Percentiles rank a stretch among this genome's conserved stretches.
These are phyloP conservation scores for Scolanthus callimorphus DNA, from an alignment of 92 coral and sea anemone genomes.

Conservation along the genomic window DNA sequence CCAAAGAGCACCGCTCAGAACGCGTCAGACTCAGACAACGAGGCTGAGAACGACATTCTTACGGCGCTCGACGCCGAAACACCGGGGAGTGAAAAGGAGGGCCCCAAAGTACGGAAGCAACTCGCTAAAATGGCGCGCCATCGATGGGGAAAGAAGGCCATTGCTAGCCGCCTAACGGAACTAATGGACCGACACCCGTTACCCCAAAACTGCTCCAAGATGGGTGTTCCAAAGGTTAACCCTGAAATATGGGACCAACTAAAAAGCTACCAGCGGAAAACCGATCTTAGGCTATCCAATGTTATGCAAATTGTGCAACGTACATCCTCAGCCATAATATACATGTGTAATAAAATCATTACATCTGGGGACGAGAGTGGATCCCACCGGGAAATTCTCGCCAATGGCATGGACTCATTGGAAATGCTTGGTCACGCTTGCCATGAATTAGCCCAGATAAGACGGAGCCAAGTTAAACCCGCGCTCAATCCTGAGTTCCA, in stretches of 20 bases:
- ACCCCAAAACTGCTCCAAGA: constrained; percentile 30
- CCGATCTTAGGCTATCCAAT: constrained; percentile 17
- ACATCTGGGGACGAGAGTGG: background rate
- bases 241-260: constrained; percentile 34
- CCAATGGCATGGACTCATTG: constrained; percentile 10
- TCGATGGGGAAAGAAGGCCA: constrained; percentile 39
- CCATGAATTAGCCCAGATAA: no score
- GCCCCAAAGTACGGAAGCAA: constrained; percentile 23
- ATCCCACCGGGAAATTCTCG: constrained; percentile 3
- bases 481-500: constrained; percentile 29
- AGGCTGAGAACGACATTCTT: constrained; percentile 12
- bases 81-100: constrained; percentile 19
- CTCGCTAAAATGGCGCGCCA: constrained; percentile 33
- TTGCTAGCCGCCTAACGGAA: constrained; percentile 13
- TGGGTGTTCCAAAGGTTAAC: constrained; percentile 19
- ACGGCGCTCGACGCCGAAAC: constrained; percentile 20
- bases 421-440: no score
- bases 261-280: constrained; percentile 5
- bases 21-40: no score
- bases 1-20: no score
- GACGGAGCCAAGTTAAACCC: no score
- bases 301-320: constrained; percentile 20
- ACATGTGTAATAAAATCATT: constrained; percentile 17
- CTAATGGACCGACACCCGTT: constrained; percentile 14
- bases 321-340: constrained; percentile 21